These are phyloP conservation scores for Hypsibius dujardini DNA, from an alignment of 1,140 invertebrate genomes.

Conservation along the genomic window DNA sequence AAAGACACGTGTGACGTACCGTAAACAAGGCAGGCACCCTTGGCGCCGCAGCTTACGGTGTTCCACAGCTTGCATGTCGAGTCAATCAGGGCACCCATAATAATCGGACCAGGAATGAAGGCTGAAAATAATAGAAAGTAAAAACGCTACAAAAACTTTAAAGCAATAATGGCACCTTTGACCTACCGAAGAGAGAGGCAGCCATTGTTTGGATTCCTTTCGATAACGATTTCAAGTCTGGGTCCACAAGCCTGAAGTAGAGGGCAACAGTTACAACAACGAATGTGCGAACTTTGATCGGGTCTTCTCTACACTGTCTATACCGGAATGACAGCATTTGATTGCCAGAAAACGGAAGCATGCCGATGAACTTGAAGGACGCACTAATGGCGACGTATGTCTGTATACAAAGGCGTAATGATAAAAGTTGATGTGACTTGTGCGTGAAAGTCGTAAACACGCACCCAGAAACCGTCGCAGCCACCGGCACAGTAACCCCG, in stretches of 20 bases:
- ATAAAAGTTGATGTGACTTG: too few relatives aligned
- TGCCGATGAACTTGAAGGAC: constrained; percentile 1
- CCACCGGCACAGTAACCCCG: neutral
- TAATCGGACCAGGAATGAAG: constrained; percentile 12
- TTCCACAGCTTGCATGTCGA: constrained; percentile 11
- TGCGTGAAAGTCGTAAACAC: too few relatives aligned
- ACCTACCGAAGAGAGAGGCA: constrained; percentile 14
- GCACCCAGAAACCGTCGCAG: neutral
- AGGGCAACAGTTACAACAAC: neutral
- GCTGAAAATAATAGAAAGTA: constrained; percentile 5
- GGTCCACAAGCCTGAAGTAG: constrained; percentile 1
- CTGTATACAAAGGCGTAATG: too few relatives aligned
- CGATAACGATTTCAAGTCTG: constrained; percentile 1
- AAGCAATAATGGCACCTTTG: neutral
- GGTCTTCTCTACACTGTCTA: neutral
- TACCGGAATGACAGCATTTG: constrained; percentile 10
- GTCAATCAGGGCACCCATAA: constrained; percentile 6
- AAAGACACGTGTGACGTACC: too few relatives aligned
- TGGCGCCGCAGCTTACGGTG: neutral
- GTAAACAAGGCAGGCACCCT: constrained; percentile 1
- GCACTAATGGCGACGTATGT: neutral
- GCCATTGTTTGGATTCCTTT: neutral
- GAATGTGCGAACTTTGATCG: too few relatives aligned
- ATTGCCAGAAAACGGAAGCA: neutral
- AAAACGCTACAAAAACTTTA: neutral